These are phyloP conservation scores for Neodiprion fabricii DNA, from an alignment of 1,140 invertebrate genomes.

Conservation along the genomic window DNA sequence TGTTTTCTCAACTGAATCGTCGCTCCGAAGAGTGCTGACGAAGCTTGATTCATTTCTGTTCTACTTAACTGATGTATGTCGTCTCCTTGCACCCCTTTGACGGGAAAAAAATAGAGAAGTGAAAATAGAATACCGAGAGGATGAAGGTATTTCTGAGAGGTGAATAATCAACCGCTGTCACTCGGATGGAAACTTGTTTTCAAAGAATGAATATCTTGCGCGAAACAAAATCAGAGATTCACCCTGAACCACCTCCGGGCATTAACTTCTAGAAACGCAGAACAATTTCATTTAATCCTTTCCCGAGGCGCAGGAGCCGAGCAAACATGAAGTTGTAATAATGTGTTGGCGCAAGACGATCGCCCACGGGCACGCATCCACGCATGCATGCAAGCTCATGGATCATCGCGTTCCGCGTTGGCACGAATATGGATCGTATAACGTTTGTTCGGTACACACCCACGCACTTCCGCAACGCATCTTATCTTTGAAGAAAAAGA, in stretches of 20 bases:
- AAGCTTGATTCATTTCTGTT: too few species aligned
- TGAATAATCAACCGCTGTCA: too few species aligned
- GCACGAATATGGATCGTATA: neutral
- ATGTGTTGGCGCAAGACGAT: neutral
- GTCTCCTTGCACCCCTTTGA: too few species aligned
- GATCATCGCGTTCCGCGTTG: neutral
- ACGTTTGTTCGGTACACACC: neutral
- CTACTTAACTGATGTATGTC: too few species aligned
- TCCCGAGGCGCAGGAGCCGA: neutral
- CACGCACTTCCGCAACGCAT: neutral
- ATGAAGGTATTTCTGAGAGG: too few species aligned
- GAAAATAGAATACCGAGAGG: too few species aligned
- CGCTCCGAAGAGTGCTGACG: too few species aligned
- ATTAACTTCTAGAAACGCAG: neutral
- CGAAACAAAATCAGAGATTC: neutral
- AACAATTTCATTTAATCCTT: neutral
- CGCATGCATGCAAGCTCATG: neutral
- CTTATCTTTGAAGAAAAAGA: neutral
- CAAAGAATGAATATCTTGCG: neutral
- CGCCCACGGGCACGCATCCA: constrained; percentile 1
- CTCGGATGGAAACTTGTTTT: too few species aligned
- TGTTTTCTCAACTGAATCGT: too few species aligned
- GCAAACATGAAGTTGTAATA: constrained; percentile 3
- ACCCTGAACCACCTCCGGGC: neutral
- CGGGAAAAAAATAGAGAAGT: too few species aligned